A percentile compares a stretch with the other conserved stretches of the same genome.
Evolutionary conservation across 1,140 invertebrate species (phyloP).

Genomic region (Drosophila pandora): DNA sequence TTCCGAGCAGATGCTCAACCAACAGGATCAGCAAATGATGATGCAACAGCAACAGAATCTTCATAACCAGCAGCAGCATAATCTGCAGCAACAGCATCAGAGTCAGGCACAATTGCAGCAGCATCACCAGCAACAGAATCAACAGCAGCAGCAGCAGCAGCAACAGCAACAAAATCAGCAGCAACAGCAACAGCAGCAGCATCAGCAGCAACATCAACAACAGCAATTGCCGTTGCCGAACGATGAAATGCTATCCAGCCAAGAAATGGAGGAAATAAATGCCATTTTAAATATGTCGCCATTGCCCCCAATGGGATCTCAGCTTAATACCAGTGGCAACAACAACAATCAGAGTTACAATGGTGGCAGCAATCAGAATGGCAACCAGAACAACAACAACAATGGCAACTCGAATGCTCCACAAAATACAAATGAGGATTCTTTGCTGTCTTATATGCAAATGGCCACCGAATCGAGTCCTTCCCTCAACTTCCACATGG

Average conservation of each 20-base stretch:
- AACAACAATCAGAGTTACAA: conserved; percentile 37
- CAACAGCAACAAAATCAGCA: conserved; percentile 36
- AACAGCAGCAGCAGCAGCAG: conserved; percentile 36
- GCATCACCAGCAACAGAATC: conserved; percentile 41
- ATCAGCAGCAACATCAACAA: conserved; percentile 36
- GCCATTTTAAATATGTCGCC: conserved; percentile 76
- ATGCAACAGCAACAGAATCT: conserved; percentile 77
- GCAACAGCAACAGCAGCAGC: conserved; percentile 32
- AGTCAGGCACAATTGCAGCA: conserved; percentile 50
- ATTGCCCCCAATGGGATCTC: conserved; percentile 56
- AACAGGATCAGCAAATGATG: conserved; percentile 77
- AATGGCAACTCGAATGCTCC: conserved; percentile 52
- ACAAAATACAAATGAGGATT: conserved; percentile 73
- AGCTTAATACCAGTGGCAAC: conserved; percentile 27
- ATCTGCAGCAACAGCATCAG: conserved; percentile 57
- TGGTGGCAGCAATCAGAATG: conserved; percentile 56
- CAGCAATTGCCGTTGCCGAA: conserved; percentile 33
- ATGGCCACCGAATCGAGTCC: conserved; percentile 76
- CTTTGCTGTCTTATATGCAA: conserved; percentile 77
- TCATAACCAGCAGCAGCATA: conserved; percentile 69
- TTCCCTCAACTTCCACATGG: conserved; percentile 76
- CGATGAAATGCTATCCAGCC: conserved; percentile 56
- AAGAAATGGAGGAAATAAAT: conserved; percentile 75
- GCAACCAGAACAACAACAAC: conserved; percentile 51
- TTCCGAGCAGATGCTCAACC: conserved; percentile 69